A percentile compares a stretch with the other conserved stretches of the same genome.
These are phyloP conservation scores for Sinelater perroti DNA, from an alignment of 2,888 invertebrate species.

Conservation along the genomic window DNA sequence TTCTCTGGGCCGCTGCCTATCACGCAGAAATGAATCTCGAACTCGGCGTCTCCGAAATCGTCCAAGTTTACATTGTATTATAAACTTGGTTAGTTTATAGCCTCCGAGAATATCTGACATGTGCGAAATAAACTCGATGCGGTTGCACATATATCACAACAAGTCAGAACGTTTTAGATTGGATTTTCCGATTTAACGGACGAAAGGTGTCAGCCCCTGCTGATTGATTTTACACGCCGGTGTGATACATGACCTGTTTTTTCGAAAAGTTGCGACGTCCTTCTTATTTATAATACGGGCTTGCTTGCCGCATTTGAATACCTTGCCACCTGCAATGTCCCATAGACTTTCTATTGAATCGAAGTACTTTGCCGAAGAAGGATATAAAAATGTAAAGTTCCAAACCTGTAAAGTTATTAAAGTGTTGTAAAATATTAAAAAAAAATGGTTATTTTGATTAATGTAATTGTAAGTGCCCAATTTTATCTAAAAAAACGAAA, in stretches of 20 bases:
- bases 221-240: constrained; percentile 40
- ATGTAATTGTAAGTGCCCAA: too few relatives aligned
- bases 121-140: constrained; percentile 49
- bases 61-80: constrained; percentile 40
- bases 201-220: constrained; percentile 40
- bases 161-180: constrained; percentile 45
- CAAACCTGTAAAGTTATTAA: too few relatives aligned
- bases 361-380: too few relatives aligned
- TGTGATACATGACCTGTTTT: constrained; percentile 20
- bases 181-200: constrained; percentile 47
- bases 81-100: constrained; percentile 45
- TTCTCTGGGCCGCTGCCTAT: constrained; percentile 28
- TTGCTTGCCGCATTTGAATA: too few relatives aligned
- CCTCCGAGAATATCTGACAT: constrained; percentile 45
- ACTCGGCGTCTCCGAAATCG: constrained; percentile 32
- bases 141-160: constrained; percentile 48
- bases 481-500: too few relatives aligned
- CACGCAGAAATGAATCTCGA: constrained; percentile 36
- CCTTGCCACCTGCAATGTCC: too few relatives aligned
- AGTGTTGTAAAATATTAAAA: too few relatives aligned
- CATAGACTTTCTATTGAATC: too few relatives aligned
- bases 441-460: too few relatives aligned
- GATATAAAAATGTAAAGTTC: too few relatives aligned
- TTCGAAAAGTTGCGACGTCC: neutral
- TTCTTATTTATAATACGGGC: constrained; percentile 5